Evolutionary conservation across 2,113 vertebrate genomes (phyloP), one percentile per base, ranked within the genome.

Genomic region (Atherinomorus stipes): DNA sequence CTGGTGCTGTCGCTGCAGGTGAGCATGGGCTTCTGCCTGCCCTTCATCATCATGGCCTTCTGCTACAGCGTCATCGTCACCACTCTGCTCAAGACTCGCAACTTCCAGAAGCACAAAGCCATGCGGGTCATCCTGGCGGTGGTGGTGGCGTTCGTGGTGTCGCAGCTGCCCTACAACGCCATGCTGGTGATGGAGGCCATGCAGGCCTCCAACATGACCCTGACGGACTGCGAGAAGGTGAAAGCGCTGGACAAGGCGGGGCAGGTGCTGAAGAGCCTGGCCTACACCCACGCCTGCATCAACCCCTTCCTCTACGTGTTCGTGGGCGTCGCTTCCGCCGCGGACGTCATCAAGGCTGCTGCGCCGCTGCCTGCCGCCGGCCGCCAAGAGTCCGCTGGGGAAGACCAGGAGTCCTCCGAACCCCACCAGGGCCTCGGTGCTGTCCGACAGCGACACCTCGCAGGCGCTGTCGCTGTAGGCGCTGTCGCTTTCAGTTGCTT

Each of bases 231-330:
- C 0, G 7, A 78, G 2, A 2, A 84, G 13, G 26, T 87, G 1
- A 61, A 63, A 12, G 25, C 1, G 1, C 80, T 96, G 0, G 92
- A 95, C 80, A 91, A 91, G 0, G 77, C 62, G 3, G 78, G 90
- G n/a, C 95, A 96, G 85, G 81, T 96, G 57, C 90, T 96, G 31
- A 95, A 96, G 80, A 91, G 91, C 26, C 23, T 97, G 0, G 96
- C 97, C 34, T 98, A 96, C 80, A 53, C 92, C 61, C 97, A 98
- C 77, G 94, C 95, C 57, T 96, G 96, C 85, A 92, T 98, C 76
- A 98, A 98, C 81, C 96, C 96, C 0, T 90, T 97, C 65, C 93
- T 98, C 44, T 98, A 97, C 0, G 96, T 90, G 18, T 97, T 98
- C 0, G 93, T 96, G 1, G 97, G 97, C 0, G 91, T 93, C 90